Base-by-base conservation (phyloP, 2,797 vertebrate species). In the Anguilla marmorata region DNA sequence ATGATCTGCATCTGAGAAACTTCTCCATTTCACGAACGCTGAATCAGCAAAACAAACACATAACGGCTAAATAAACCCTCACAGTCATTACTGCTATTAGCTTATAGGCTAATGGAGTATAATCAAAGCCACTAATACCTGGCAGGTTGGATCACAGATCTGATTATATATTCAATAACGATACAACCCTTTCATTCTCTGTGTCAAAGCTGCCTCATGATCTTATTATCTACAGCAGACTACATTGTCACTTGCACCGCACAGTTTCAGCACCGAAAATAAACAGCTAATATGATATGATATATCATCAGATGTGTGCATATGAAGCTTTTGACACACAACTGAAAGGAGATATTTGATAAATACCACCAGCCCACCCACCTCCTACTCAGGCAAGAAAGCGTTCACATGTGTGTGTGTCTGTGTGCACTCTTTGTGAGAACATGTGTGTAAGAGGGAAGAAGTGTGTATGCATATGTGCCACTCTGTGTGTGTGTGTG, bases 21-120 rank as follows among this genome's bases (percentile, higher is more conserved):
- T 94, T 95, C 94, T 95, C 94, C 92, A 95, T 95, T 95, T 95
- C 93, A 93, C 89, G 92, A 92, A 92, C 87, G 91, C 90, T 89
- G 92, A 93, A 91, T 94, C 93, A 94, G 93, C 94, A 92, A 90
- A 93, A 94, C 63, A 93, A 37, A 50, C 4, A 54, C 21, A 88
- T 89, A 93, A 41, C 19, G 90, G 88, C 69, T 4, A 16, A 16
- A 21, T 24, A 79, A 79, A 19, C 6, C 74, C 33, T n/a, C 63
- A 89, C 87, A 50, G 91, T 88, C 50, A 86, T 89, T 66, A 90
- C 48, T 21, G 88, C 86, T 85, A 87, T 89, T 89, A 90, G 91
- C 45, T 24, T 82, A 6, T 19, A 9, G 1, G n/a, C 21, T 24
- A 12, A 24, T 6, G 33, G 37, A 16, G 45, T 50, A 82, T 82